Percentiles rank a stretch among this genome's conserved stretches.
phyloP scores from a whole-genome alignment of 2,113 vertebrate species.

The Brachirus orientalis region DNA sequence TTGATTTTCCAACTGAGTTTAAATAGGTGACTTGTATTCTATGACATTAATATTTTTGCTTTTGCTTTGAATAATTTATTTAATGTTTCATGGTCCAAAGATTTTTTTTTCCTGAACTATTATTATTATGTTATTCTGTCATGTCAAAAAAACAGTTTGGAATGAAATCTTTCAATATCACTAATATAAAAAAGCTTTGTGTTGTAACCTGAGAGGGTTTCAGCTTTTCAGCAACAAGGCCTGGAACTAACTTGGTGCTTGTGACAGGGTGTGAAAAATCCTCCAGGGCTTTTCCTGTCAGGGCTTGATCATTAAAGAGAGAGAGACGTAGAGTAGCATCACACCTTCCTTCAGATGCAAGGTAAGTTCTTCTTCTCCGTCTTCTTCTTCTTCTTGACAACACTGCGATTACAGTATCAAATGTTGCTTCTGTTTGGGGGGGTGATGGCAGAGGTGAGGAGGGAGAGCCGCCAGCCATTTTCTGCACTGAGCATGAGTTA shows the following conservation, averaged over 20 bases:
- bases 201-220: slow-evolving; percentile 28
- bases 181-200: not conserved
- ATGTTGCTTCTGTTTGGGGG: slow-evolving; percentile 71
- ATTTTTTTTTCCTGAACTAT: too few species aligned
- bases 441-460: slow-evolving; percentile 50
- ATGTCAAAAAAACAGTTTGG: not conserved
- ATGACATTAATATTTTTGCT: too few species aligned
- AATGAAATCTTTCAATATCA: not conserved
- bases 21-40: too few species aligned
- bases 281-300: slow-evolving; percentile 68
- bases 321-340: slow-evolving; percentile 43
- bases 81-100: too few species aligned
- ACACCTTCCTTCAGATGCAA: slow-evolving; percentile 49
- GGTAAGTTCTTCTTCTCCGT: slow-evolving; percentile 4
- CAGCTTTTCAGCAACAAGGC: slow-evolving; percentile 47
- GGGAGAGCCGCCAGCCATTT: slow-evolving; percentile 49
- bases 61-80: too few species aligned
- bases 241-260: slow-evolving; percentile 41
- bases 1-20: too few species aligned
- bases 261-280: slow-evolving; percentile 68
- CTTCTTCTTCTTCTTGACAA: slow-evolving; percentile 51
- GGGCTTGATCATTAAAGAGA: slow-evolving; percentile 64
- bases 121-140: not conserved
- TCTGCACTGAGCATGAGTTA: slow-evolving; percentile 26
- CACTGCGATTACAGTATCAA: slow-evolving; percentile 72